Conservation (phyloP, 2,797 vertebrate species). For the Falco columbarius region DNA sequence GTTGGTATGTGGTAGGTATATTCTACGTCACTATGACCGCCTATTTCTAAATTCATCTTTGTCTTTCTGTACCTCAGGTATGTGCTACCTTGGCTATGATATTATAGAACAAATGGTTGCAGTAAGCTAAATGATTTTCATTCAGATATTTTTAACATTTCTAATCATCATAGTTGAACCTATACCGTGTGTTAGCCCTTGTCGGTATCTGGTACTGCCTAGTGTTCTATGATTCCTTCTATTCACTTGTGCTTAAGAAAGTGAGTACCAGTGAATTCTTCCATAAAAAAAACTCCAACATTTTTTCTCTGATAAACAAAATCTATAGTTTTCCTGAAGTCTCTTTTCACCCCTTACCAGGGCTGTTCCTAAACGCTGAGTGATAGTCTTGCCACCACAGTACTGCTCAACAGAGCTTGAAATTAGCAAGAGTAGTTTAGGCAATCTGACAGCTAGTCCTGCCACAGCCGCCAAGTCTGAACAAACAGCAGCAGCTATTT, state of each 20-base stretch:
- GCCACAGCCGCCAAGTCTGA: slow-evolving; percentile 60
- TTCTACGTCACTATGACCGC: not conserved
- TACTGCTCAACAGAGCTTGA: slow-evolving; percentile 74
- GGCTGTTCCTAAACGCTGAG: slow-evolving; percentile 28
- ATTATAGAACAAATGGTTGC: not conserved
- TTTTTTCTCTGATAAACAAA: slow-evolving; percentile 26
- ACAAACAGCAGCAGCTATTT: slow-evolving; percentile 69
- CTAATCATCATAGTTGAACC: not conserved
- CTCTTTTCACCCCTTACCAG: not conserved
- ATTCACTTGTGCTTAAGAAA: not conserved
- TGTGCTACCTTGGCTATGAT: not conserved
- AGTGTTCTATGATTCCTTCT: not conserved
- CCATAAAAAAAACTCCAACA: not conserved
- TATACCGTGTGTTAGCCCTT: not conserved
- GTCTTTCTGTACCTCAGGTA: not conserved
- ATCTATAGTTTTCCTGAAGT: slow-evolving; percentile 5
- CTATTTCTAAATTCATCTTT: not conserved
- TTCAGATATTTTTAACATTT: not conserved
- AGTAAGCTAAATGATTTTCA: not conserved
- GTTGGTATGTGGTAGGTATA: not conserved
- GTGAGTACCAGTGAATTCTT: not conserved
- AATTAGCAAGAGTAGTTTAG: slow-evolving; percentile 69
- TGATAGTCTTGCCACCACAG: slow-evolving; percentile 9
- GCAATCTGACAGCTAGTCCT: slow-evolving; percentile 56
- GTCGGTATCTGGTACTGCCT: not conserved